Evolutionary conservation across 2,888 invertebrate genomes (phyloP).

Genomic region (Eupithecia pulchellata): DNA sequence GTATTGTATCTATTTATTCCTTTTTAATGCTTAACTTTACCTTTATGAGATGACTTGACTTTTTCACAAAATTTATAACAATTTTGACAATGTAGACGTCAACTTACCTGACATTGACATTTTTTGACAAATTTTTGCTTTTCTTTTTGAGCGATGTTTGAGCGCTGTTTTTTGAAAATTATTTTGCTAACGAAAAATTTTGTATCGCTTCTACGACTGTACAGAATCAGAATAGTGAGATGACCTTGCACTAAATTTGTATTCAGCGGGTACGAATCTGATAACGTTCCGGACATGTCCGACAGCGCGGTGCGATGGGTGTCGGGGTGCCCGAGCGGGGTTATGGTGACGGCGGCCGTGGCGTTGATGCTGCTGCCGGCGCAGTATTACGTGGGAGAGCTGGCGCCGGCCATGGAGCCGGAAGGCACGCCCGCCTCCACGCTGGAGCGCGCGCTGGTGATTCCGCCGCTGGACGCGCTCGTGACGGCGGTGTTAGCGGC

Average conservation of each 20-base stretch:
- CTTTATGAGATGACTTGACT: too few relatives aligned
- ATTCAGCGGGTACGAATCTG: conserved; percentile 23
- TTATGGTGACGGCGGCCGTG: conserved; percentile 62
- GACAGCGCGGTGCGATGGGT: conserved; percentile 57
- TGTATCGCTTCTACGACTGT: conserved; percentile 41
- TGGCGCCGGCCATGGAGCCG: conserved; percentile 43
- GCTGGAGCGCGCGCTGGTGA: conserved; percentile 32
- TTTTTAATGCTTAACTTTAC: too few relatives aligned
- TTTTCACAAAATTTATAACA: too few relatives aligned
- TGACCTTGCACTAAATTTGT: conserved; percentile 27
- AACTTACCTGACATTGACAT: not conserved
- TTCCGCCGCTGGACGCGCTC: conserved; percentile 65
- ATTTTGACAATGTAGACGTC: not conserved
- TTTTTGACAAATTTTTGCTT: not conserved
- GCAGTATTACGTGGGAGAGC: conserved; percentile 68
- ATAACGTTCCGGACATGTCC: conserved; percentile 21
- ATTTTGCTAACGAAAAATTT: not conserved
- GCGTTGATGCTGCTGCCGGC: conserved; percentile 67
- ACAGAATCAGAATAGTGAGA: conserved; percentile 13
- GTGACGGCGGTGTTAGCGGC: conserved; percentile 58
- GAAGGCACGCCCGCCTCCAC: conserved; percentile 26
- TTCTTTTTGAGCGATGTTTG: too few relatives aligned
- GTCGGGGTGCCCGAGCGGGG: conserved; percentile 63
- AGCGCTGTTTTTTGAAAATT: not conserved
- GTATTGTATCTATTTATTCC: too few relatives aligned